Conservation (phyloP, 1,140 invertebrate species). For the Aphis gossypii region DNA sequence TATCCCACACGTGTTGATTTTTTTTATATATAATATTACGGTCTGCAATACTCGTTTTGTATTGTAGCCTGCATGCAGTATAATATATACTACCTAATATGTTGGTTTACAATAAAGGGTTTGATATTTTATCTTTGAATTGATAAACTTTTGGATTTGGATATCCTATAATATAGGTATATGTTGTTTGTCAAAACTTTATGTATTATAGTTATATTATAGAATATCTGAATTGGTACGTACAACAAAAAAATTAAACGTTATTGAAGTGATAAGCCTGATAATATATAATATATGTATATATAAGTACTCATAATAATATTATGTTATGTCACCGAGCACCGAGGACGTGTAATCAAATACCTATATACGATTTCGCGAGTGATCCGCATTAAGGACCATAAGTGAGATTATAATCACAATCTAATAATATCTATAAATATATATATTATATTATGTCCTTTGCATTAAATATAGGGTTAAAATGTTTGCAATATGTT, state of each 20-base stretch:
- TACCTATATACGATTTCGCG: background rate
- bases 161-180: background rate
- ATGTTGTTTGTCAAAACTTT: background rate
- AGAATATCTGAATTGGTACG: background rate
- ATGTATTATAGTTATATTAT: background rate
- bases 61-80: background rate
- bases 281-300: background rate
- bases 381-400: background rate
- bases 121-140: background rate
- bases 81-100: background rate
- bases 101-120: background rate
- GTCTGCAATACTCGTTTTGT: background rate
- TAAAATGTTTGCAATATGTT: slow-evolving; percentile 22
- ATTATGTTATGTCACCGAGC: background rate
- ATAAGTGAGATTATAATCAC: slow-evolving; percentile 40
- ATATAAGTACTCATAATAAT: background rate
- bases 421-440: background rate
- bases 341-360: slow-evolving; percentile 23
- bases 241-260: background rate
- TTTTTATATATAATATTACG: background rate
- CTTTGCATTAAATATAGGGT: background rate
- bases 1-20: background rate
- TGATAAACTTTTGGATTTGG: background rate
- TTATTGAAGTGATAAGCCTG: background rate
- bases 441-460: background rate